Evolutionary conservation across 2,113 vertebrate genomes (phyloP).

Genomic region (Junco hyemalis): DNA sequence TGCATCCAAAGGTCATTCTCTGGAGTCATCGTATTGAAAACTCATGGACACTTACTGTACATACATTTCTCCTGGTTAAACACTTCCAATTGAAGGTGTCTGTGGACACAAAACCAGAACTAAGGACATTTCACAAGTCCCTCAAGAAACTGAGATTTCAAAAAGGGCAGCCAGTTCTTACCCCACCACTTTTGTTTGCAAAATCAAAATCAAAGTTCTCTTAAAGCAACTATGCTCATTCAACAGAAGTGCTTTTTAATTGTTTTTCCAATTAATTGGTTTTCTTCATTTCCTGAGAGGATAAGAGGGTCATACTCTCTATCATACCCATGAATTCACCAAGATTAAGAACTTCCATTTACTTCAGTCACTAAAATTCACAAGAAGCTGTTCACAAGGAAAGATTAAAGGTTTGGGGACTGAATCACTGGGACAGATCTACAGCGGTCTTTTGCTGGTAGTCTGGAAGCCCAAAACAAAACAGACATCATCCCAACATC

Average conservation of each 20-base stretch:
- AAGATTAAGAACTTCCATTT: not conserved
- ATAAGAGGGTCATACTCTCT: not conserved
- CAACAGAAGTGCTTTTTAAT: not conserved
- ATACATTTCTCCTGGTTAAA: not conserved
- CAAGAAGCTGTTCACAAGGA: not conserved
- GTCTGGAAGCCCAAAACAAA: not conserved
- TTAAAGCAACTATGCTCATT: not conserved
- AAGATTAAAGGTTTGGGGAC: not conserved
- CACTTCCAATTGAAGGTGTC: fast-evolving
- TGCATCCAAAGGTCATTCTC: not conserved
- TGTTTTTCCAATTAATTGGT: not conserved
- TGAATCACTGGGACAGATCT: not conserved
- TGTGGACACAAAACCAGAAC: not conserved
- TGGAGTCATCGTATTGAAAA: not conserved
- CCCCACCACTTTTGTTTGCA: not conserved
- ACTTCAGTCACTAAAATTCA: not conserved
- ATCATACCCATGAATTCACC: not conserved
- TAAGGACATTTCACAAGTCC: not conserved
- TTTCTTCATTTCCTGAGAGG: not conserved
- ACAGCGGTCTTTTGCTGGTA: not conserved
- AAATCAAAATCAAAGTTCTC: not conserved
- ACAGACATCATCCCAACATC: not conserved
- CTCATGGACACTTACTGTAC: not conserved
- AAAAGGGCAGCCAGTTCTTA: not conserved
- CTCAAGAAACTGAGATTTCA: not conserved